These are phyloP conservation scores for Apeltes quadracus DNA, from an alignment of 2,113 vertebrate genomes.

Conservation along the genomic window DNA sequence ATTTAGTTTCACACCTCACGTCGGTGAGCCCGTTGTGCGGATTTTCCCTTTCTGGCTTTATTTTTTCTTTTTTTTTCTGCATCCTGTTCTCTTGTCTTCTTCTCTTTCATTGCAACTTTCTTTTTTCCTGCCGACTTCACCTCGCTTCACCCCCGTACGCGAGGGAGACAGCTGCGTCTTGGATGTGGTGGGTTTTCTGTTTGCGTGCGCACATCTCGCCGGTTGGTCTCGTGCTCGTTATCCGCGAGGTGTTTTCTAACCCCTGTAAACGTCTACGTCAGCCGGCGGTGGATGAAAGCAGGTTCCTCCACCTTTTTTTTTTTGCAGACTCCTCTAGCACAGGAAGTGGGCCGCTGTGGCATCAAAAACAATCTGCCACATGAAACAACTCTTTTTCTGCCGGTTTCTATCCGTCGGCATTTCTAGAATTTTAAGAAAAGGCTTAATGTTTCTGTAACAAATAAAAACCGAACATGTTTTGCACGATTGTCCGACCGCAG, in stretches of 20 bases:
- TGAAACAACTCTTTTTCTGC: constrained; percentile 31
- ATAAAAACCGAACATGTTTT: background rate
- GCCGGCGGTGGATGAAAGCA: constrained; percentile 49
- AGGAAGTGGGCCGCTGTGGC: constrained; percentile 52
- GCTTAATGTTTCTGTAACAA: background rate
- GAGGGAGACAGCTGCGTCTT: constrained; percentile 35
- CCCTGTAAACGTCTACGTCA: constrained; percentile 14
- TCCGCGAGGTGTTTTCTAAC: constrained; percentile 34
- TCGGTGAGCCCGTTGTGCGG: background rate
- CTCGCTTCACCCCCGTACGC: constrained; percentile 1
- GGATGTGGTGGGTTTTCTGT: constrained; percentile 50
- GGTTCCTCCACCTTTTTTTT: constrained; percentile 14
- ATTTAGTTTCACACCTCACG: constrained; percentile 21
- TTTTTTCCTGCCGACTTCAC: constrained; percentile 5
- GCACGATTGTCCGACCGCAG: too few relatives aligned
- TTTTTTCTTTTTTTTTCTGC: background rate
- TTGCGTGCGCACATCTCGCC: constrained; percentile 13
- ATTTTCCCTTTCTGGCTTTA: background rate
- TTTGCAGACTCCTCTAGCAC: constrained; percentile 43
- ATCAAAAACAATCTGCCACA: constrained; percentile 37
- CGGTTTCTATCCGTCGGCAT: constrained; percentile 7
- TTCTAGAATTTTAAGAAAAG: background rate
- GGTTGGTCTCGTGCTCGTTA: constrained; percentile 20
- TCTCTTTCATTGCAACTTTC: background rate
- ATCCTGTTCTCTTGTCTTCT: background rate